A percentile compares a stretch with the other conserved stretches of the same genome.
Conservation (phyloP, 2,888 invertebrate genomes). For the Aleiodes leptofemur region DNA sequence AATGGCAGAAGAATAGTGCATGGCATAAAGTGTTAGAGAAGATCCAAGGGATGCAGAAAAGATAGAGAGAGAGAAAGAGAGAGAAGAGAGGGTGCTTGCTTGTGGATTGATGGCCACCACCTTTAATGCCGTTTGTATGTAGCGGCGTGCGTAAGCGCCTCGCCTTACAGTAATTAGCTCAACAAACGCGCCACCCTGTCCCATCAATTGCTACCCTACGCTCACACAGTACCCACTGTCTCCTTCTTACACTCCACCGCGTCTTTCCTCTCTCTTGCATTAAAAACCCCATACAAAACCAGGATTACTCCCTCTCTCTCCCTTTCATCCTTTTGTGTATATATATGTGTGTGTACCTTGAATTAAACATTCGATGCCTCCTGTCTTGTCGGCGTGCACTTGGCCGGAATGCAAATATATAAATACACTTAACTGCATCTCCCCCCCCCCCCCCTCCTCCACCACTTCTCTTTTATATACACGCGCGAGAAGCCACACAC, state of each 20-base stretch:
- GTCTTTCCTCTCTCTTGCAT: constrained; percentile 53
- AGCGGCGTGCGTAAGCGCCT: constrained; percentile 74
- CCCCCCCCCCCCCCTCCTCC: constrained; percentile 20
- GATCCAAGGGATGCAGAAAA: constrained; percentile 42
- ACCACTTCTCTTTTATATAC: constrained; percentile 41
- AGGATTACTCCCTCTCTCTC: constrained; percentile 41
- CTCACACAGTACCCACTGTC: constrained; percentile 50
- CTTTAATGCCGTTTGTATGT: constrained; percentile 76
- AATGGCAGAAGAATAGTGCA: constrained; percentile 33
- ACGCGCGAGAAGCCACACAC: constrained; percentile 39
- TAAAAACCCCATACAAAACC: constrained; percentile 28
- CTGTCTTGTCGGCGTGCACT: constrained; percentile 72
- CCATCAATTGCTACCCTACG: constrained; percentile 74
- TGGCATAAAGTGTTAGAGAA: constrained; percentile 23
- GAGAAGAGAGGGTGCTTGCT: constrained; percentile 48
- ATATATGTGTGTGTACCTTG: constrained; percentile 64
- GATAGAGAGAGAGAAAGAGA: constrained; percentile 42
- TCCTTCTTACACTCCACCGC: constrained; percentile 35
- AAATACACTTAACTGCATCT: constrained; percentile 58
- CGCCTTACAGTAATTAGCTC: constrained; percentile 75
- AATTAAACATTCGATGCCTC: constrained; percentile 75
- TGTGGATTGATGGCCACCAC: constrained; percentile 72
- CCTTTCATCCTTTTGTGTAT: constrained; percentile 45
- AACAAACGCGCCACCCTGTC: constrained; percentile 75
- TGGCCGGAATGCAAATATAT: constrained; percentile 70